Conservation (phyloP, 2,113 vertebrate genomes). For the Trichechus manatus region DNA sequence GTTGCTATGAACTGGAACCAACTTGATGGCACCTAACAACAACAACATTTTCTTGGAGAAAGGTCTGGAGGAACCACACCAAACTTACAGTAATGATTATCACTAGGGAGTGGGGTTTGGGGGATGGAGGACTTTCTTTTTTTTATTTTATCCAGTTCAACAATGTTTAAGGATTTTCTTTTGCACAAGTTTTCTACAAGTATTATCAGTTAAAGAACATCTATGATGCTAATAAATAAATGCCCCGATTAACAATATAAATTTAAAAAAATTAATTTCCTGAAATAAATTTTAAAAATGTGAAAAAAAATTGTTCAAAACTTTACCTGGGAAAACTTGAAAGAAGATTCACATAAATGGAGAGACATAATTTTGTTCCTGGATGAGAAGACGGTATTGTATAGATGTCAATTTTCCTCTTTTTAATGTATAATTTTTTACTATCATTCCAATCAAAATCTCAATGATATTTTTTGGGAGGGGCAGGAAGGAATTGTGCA, state of each 20-base stretch:
- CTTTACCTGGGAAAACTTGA: slow-evolving; percentile 30
- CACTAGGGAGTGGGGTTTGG: not conserved
- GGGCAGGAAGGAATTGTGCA: not conserved
- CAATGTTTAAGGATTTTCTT: not conserved
- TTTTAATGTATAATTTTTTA: not conserved
- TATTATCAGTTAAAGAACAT: slow-evolving; percentile 11
- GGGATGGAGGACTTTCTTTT: not conserved
- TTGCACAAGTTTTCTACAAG: not conserved
- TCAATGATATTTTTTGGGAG: not conserved
- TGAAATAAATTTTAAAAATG: slow-evolving; percentile 12
- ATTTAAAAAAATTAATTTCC: not conserved
- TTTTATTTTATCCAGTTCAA: not conserved
- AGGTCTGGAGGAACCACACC: not conserved
- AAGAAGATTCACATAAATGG: not conserved
- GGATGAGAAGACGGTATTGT: not conserved
- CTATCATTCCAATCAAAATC: slow-evolving; percentile 7
- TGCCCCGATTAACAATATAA: not conserved
- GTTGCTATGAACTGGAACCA: too few species aligned
- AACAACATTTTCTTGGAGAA: not conserved
- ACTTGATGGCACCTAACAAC: too few species aligned
- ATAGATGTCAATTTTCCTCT: not conserved
- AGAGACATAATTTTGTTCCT: not conserved
- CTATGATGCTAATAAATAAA: not conserved
- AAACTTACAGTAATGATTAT: not conserved
- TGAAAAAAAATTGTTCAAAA: not conserved